Evolutionary conservation across 2,888 invertebrate genomes (phyloP).

Genomic region (Tipula helvola): DNA sequence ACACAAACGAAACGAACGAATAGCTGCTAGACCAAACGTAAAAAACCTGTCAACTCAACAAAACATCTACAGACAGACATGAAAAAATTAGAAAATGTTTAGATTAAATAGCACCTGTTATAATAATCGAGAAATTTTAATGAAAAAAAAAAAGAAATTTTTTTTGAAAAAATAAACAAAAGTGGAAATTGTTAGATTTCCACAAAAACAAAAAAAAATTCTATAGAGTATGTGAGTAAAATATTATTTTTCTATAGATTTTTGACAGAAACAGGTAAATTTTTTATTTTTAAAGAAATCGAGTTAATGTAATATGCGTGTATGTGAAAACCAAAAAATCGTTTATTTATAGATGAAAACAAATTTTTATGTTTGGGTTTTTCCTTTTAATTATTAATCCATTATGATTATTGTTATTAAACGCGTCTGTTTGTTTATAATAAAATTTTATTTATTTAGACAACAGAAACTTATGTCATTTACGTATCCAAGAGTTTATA

Average conservation of each 20-base stretch:
- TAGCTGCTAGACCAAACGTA: background rate
- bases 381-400: background rate
- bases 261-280: background rate
- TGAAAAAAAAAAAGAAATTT: background rate
- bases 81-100: background rate
- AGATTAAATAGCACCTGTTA: background rate
- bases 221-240: background rate
- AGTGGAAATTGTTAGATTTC: background rate
- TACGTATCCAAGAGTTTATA: background rate
- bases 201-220: background rate
- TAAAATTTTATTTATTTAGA: background rate
- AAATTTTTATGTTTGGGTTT: background rate
- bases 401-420: background rate
- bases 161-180: background rate
- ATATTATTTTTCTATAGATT: background rate
- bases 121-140: background rate
- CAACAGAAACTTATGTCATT: background rate
- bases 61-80: background rate
- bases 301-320: background rate
- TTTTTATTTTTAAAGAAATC: background rate
- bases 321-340: background rate
- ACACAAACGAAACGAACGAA: background rate
- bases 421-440: background rate
- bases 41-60: background rate
- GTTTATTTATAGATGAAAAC: background rate